Evolutionary conservation across 2,888 invertebrate genomes (phyloP).

Genomic region (Agonopterix arenella): DNA sequence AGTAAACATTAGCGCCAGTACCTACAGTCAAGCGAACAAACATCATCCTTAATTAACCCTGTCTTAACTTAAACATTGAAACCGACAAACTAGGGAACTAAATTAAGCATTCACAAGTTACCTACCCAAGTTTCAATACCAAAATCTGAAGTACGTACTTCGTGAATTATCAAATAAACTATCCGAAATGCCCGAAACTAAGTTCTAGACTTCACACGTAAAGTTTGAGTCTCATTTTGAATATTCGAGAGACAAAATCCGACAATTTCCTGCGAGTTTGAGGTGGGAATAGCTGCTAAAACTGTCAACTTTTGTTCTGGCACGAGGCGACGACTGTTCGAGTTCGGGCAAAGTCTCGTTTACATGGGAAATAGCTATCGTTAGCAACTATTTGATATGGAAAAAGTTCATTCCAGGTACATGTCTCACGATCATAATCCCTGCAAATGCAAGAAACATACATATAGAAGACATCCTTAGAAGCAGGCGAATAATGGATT

Average conservation of each 20-base stretch:
- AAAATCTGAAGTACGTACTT: neutral
- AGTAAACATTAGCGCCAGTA: too few species aligned
- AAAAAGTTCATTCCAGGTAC: too few species aligned
- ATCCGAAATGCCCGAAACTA: conserved; percentile 1
- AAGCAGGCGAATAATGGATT: too few species aligned
- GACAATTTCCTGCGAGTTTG: conserved; percentile 1
- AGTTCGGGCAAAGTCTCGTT: neutral
- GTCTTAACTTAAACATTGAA: neutral
- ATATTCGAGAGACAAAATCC: conserved; percentile 7
- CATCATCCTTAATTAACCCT: too few species aligned
- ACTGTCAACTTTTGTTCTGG: conserved; percentile 4
- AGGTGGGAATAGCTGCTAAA: conserved; percentile 6
- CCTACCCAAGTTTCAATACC: conserved; percentile 2
- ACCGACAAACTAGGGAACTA: neutral
- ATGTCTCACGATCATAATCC: too few species aligned
- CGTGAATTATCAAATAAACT: conserved; percentile 4
- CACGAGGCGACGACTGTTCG: neutral
- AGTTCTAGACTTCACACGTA: conserved; percentile 3
- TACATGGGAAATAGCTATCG: too few species aligned
- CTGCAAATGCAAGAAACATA: too few species aligned
- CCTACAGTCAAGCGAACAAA: too few species aligned
- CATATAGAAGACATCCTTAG: too few species aligned
- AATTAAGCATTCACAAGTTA: neutral
- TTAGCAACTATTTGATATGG: too few species aligned
- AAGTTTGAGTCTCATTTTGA: conserved; percentile 2